These are phyloP conservation scores for Sweltsa coloradensis DNA, from an alignment of 1,140 invertebrate genomes.

Conservation along the genomic window DNA sequence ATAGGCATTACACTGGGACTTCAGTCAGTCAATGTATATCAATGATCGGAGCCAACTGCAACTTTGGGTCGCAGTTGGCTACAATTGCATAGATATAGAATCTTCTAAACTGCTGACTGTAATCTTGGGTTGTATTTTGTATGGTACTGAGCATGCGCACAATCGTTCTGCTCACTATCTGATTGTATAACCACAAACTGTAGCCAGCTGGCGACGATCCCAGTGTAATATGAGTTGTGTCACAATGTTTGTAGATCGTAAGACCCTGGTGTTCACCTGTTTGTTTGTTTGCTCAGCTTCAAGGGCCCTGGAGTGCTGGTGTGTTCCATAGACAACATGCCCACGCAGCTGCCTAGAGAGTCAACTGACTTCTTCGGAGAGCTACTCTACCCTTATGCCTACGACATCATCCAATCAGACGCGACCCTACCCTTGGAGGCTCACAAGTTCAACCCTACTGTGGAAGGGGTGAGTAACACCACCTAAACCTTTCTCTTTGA, in stretches of 20 bases:
- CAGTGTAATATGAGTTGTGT: neutral
- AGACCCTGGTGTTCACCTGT: neutral
- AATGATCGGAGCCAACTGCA: too few relatives aligned
- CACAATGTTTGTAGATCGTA: neutral
- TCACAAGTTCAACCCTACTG: constrained; percentile 61
- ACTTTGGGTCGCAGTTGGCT: too few relatives aligned
- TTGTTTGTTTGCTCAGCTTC: constrained; percentile 45
- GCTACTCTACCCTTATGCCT: constrained; percentile 75
- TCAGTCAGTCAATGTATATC: too few relatives aligned
- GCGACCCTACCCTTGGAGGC: constrained; percentile 71
- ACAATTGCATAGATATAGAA: too few relatives aligned
- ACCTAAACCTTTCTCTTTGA: too few relatives aligned
- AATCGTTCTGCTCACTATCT: too few relatives aligned
- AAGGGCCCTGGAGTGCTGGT: constrained; percentile 93
- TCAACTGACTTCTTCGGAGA: constrained; percentile 97
- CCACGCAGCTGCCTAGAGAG: constrained; percentile 93
- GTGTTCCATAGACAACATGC: constrained; percentile 99
- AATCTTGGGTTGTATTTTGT: too few relatives aligned
- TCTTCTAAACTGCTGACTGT: too few relatives aligned
- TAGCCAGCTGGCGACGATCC: too few relatives aligned
- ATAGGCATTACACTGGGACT: too few relatives aligned
- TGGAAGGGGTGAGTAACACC: constrained; percentile 60
- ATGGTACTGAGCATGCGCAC: too few relatives aligned
- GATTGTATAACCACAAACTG: too few relatives aligned
- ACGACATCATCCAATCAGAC: constrained; percentile 85